A percentile compares a stretch with the other conserved stretches of the same genome.
These are phyloP conservation scores for Stomatorhinus ivindoensis DNA, from an alignment of 2,113 vertebrate genomes.

Conservation along the genomic window DNA sequence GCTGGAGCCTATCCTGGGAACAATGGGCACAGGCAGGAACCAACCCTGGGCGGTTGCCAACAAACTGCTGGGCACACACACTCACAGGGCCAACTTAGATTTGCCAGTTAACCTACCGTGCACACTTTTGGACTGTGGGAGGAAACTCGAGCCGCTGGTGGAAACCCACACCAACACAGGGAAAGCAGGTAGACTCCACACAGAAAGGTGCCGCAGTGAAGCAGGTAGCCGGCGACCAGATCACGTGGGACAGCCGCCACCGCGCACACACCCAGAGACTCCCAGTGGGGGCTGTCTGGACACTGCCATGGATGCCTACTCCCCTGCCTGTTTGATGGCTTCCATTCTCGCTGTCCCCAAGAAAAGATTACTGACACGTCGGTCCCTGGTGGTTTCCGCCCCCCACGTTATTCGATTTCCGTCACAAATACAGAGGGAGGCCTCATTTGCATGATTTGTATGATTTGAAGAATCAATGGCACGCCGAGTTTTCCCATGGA, in stretches of 20 bases:
- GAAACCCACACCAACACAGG: no score
- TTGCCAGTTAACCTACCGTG: no score
- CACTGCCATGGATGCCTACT: neutral
- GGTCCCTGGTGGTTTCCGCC: neutral
- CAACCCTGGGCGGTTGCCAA: no score
- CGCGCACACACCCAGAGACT: neutral
- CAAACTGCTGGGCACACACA: no score
- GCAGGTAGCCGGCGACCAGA: neutral
- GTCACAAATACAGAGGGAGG: neutral
- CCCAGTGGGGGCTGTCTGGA: neutral
- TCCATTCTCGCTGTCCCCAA: neutral
- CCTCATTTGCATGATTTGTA: neutral
- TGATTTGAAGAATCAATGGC: neutral
- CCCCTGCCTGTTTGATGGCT: neutral
- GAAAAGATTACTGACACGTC: neutral
- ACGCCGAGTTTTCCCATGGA: neutral
- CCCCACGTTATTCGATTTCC: neutral
- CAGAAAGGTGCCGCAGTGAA: neutral
- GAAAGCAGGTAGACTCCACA: no score
- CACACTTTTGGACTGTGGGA: no score
- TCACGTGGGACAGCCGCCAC: neutral
- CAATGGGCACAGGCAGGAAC: no score
- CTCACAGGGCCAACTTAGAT: no score
- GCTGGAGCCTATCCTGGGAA: no score
- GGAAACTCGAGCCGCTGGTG: no score